Percentiles rank a stretch among this genome's conserved stretches.
phyloP scores from a whole-genome alignment of 1,140 invertebrate genomes.

The Sycophaga agraensis region DNA sequence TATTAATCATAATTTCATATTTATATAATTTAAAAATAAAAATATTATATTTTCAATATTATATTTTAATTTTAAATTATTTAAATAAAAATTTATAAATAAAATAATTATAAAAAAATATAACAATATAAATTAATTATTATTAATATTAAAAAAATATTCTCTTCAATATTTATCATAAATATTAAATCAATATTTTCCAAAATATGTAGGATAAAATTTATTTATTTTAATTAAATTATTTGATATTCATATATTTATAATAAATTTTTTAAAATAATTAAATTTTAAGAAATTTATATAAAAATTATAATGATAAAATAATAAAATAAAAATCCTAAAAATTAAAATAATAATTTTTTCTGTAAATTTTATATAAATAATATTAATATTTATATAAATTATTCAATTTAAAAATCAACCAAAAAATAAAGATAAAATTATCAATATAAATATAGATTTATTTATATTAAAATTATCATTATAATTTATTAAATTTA shows the following conservation, averaged over 20 bases:
- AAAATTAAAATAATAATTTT: too few relatives aligned
- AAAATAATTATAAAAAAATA: too few relatives aligned
- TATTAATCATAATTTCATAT: conserved; percentile 57
- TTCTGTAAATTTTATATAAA: conserved; percentile 26
- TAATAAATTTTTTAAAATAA: conserved; percentile 28
- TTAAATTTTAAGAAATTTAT: conserved; percentile 30
- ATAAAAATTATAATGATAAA: conserved; percentile 40
- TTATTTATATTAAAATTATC: conserved; percentile 32
- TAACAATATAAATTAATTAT: too few relatives aligned
- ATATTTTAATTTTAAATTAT: too few relatives aligned
- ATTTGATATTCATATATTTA: too few relatives aligned
- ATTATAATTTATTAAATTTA: conserved; percentile 58
- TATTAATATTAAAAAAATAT: too few relatives aligned
- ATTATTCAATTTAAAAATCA: not conserved
- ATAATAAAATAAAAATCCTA: conserved; percentile 39
- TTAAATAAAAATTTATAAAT: too few relatives aligned
- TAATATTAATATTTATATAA: not conserved
- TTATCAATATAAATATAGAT: conserved; percentile 22
- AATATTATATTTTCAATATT: conserved; percentile 28
- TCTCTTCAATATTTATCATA: too few relatives aligned
- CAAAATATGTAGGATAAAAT: too few relatives aligned
- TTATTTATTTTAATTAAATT: too few relatives aligned
- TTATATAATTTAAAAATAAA: conserved; percentile 47
- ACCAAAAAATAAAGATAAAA: conserved; percentile 7
- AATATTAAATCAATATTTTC: too few relatives aligned